Percentiles rank a stretch among this genome's conserved stretches.
These are phyloP conservation scores for Chalcis sispes DNA, from an alignment of 2,888 invertebrate genomes.

Conservation along the genomic window DNA sequence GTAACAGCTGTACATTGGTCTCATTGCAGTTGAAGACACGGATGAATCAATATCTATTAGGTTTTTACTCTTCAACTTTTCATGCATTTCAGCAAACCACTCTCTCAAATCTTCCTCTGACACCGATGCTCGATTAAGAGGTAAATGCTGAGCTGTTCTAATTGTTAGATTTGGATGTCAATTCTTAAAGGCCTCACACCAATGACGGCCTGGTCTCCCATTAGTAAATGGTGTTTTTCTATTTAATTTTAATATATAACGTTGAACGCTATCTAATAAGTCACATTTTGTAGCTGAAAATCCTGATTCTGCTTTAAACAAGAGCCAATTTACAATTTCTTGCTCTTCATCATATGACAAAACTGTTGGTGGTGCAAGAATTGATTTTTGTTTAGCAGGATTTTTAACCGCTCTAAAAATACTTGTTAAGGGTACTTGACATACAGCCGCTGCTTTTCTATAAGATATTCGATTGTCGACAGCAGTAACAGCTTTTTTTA, in stretches of 20 bases:
- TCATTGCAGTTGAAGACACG: conserved; percentile 62
- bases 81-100: conserved; percentile 17
- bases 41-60: conserved; percentile 47
- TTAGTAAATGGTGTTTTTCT: conserved; percentile 7
- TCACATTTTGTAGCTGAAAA: conserved; percentile 22
- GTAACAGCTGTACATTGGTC: conserved; percentile 57
- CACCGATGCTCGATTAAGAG: conserved; percentile 17
- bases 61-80: background rate
- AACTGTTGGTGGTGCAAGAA: conserved; percentile 1
- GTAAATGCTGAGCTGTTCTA: conserved; percentile 25
- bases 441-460: conserved; percentile 3
- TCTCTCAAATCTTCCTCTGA: conserved; percentile 31
- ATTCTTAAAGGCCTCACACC: conserved; percentile 5
- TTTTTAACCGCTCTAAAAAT: background rate
- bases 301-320: conserved; percentile 12
- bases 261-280: conserved; percentile 32
- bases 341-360: conserved; percentile 5
- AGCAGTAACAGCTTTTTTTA: background rate
- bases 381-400: background rate
- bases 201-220: conserved; percentile 11
- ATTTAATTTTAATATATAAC: background rate
- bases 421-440: background rate
- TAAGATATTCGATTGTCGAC: background rate
- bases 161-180: conserved; percentile 4
- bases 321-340: conserved; percentile 22